Conservation (phyloP, 92 coral and sea anemone genomes). For the Actinostola sp. region DNA sequence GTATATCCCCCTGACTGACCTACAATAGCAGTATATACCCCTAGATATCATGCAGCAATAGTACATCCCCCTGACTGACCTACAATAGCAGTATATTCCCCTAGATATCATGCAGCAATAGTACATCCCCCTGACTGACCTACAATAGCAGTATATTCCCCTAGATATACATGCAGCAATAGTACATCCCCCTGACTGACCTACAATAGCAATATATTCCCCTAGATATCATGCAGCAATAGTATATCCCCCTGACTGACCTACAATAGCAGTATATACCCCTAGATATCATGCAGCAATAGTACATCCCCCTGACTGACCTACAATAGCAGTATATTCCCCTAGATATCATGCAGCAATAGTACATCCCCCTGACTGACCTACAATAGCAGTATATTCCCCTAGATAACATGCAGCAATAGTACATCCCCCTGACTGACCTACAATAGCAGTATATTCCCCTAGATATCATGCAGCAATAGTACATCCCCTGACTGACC, state of each 20-base stretch:
- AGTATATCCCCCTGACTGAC: background rate
- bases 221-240: background rate
- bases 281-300: background rate
- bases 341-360: background rate
- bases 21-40: background rate
- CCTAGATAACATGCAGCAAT: background rate
- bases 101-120: background rate
- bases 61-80: background rate
- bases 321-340: background rate
- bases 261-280: background rate
- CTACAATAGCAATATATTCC: background rate
- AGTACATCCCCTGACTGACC: too few relatives aligned
- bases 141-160: too few relatives aligned
- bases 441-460: background rate
- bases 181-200: background rate
- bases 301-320: background rate
- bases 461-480: background rate
- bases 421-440: background rate
- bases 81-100: background rate
- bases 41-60: background rate
- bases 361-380: background rate
- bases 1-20: background rate
- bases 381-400: background rate
- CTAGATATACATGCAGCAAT: too few relatives aligned
- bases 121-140: background rate